phyloP scores from a whole-genome alignment of 2,113 vertebrate species.

The Dromaius novaehollandiae region DNA sequence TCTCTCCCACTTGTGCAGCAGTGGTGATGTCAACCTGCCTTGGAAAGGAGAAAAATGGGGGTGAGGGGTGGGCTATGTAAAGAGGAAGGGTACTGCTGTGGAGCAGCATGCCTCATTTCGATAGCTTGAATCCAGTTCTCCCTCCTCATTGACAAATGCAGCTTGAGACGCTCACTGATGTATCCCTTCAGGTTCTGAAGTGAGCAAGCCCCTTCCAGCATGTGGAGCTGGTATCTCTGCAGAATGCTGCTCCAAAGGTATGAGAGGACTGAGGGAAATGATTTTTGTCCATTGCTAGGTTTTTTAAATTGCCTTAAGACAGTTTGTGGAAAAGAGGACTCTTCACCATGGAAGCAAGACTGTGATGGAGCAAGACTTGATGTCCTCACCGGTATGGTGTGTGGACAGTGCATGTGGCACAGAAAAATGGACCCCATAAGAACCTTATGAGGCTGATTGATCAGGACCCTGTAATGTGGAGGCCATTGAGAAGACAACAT shows the following conservation, averaged over 20 bases:
- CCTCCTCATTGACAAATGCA: background rate
- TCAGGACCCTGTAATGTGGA: background rate
- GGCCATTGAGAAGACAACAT: background rate
- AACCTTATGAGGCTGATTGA: background rate
- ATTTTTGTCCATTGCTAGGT: background rate
- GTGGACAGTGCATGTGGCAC: accelerated
- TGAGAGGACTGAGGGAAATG: background rate
- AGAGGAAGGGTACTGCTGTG: background rate
- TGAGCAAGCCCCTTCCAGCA: background rate
- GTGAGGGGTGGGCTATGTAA: background rate
- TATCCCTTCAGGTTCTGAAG: background rate
- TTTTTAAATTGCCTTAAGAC: accelerated
- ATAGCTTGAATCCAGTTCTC: background rate
- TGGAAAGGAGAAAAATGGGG: background rate
- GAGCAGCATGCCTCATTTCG: too few species aligned
- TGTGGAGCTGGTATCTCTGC: background rate
- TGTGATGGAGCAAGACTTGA: accelerated
- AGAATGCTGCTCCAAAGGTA: background rate
- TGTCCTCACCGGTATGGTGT: background rate
- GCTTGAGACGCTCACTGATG: background rate
- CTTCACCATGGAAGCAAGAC: accelerated
- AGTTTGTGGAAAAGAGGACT: background rate
- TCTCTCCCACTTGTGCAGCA: background rate
- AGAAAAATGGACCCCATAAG: background rate
- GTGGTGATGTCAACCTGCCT: background rate